Base-by-base conservation (phyloP, 2,797 vertebrate species). In the Gambelia wislizenii region DNA sequence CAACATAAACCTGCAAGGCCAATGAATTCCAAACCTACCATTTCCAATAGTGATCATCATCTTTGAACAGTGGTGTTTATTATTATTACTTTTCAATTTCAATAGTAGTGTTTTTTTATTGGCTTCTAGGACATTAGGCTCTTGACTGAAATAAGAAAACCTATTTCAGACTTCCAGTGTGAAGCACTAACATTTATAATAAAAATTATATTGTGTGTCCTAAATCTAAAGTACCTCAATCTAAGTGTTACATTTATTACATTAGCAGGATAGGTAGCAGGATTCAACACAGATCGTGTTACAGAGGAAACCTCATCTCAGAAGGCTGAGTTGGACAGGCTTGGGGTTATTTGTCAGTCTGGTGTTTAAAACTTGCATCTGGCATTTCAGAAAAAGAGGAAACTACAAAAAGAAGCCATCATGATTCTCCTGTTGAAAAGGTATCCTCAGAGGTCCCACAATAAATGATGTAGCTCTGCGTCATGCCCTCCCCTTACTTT, bases 21-120 rank as follows among this genome's bases (percentile, higher is more conserved):
- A 64, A 13, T 75, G 12, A 64, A 67, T 67, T 84, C 72, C 54
- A 76, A 27, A 52, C 36, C 4, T 22, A 30, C 30, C 44, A 72
- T 84, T 88, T 39, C 59, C 59, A 49, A 39, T 79, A n/a, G 44
- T 86, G 61, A 69, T 42, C 47, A 78, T 54, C 22, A 86, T 67
- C 42, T 14, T 7, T 49, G 85, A 86, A 86, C 12, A 9, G 33
- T 47, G 20, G 47, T 13, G n/a, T 74, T 83, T 76, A 85, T 39
- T 72, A 82, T 85, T 85, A 86, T 89, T 86, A 69, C 54, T 56
- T 79, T 82, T 2, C 18, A 9, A 54, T 6, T 92, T 33, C 59
- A 85, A 61, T 72, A 33, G 36, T 36, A 9, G 67, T 72, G 86
- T 87, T 89, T 25, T 49, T 22, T 84, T 75, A 36, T 52, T 2